A percentile compares a stretch with the other conserved stretches of the same genome.
Conservation (phyloP, 2,113 vertebrate species). For the Mus pahari region DNA sequence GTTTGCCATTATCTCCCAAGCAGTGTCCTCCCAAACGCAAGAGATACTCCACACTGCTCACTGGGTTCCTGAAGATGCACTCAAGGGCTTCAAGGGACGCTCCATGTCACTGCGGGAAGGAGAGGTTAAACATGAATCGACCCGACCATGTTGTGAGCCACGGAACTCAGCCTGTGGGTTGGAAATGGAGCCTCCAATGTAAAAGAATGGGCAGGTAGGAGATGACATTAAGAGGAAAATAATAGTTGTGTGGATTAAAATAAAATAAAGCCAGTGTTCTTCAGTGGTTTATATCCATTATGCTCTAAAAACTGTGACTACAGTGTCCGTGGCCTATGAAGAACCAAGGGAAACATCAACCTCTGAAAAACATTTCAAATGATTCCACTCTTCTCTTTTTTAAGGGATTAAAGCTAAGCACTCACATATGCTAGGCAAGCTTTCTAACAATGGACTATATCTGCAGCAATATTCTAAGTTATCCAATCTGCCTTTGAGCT, state of each 20-base stretch:
- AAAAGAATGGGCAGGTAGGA: background rate
- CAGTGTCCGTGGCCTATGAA: background rate
- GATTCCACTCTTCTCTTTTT: too few relatives aligned
- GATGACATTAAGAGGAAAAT: background rate
- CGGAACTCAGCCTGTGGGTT: background rate
- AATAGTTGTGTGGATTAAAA: background rate
- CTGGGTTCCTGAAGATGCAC: background rate
- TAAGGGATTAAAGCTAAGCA: background rate
- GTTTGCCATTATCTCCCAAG: background rate
- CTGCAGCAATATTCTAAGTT: background rate
- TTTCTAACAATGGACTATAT: background rate
- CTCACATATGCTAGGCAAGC: background rate
- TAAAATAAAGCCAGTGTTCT: background rate
- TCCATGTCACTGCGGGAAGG: background rate
- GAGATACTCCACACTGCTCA: background rate
- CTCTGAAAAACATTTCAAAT: background rate
- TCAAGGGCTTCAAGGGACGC: background rate
- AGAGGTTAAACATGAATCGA: background rate
- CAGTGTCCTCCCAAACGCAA: background rate
- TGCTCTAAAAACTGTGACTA: background rate
- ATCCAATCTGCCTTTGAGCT: background rate
- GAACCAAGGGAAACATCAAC: background rate
- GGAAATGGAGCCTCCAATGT: background rate
- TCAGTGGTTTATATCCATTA: background rate
- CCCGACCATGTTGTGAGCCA: background rate